Conservation (phyloP, 2,113 vertebrate genomes). For the Tauraco erythrolophus region DNA sequence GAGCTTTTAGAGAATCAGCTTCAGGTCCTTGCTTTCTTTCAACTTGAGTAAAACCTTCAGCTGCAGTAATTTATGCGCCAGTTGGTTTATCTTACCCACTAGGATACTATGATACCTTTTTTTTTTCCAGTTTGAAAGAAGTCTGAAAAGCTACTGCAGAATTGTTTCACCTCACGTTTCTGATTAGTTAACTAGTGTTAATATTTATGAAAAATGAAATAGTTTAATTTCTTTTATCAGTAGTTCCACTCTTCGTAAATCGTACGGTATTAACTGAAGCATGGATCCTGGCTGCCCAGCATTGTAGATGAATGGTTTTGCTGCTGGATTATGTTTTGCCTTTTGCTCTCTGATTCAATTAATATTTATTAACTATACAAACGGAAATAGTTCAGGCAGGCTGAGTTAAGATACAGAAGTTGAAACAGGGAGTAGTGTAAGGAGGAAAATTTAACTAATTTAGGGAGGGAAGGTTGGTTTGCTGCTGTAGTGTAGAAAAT, state of each 20-base stretch:
- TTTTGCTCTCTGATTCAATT: not conserved
- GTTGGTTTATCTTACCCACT: not conserved
- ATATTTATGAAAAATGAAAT: not conserved
- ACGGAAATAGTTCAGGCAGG: not conserved
- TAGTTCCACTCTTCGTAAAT: not conserved
- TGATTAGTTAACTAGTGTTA: not conserved
- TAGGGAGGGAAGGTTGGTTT: not conserved
- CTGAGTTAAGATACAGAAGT: not conserved
- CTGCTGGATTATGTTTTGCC: not conserved
- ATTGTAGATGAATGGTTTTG: not conserved
- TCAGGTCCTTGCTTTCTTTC: not conserved
- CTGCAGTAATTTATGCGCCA: not conserved
- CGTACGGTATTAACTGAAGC: not conserved
- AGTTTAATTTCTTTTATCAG: not conserved
- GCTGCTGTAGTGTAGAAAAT: not conserved
- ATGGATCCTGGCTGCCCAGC: not conserved
- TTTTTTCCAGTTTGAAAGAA: not conserved
- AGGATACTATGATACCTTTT: not conserved
- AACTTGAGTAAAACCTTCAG: not conserved
- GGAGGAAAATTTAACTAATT: not conserved
- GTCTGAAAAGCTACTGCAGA: not conserved
- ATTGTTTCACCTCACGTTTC: fast-evolving
- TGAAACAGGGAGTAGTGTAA: not conserved
- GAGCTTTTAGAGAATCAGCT: not conserved
- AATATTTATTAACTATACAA: not conserved